Conservation (phyloP, 2,888 invertebrate species). For the Flabesymbios commensalis region DNA sequence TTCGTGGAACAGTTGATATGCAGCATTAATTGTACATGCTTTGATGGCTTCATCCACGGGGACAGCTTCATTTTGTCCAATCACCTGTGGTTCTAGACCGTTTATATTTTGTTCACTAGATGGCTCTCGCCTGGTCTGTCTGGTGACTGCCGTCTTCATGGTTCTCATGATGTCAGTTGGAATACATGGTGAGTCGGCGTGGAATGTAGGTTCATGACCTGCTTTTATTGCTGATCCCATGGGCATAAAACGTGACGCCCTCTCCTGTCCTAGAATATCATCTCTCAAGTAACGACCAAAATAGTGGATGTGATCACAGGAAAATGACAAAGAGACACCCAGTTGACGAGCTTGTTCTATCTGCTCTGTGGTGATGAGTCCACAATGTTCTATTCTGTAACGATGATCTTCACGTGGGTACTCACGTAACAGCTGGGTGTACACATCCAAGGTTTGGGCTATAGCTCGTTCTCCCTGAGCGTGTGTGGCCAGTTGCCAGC, state of each 20-base stretch:
- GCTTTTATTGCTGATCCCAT: not conserved
- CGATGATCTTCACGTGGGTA: not conserved
- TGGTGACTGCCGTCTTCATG: not conserved
- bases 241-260: not conserved
- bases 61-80: too few species aligned
- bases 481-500: not conserved
- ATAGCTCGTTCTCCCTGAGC: conserved; percentile 1
- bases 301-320: not conserved
- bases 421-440: not conserved
- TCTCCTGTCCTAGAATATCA: not conserved
- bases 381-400: not conserved
- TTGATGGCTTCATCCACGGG: too few species aligned
- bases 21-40: too few species aligned
- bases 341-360: not conserved
- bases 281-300: not conserved
- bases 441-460: not conserved
- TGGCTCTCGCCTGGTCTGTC: not conserved
- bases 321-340: not conserved
- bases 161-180: not conserved
- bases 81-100: too few species aligned
- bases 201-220: not conserved
- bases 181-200: not conserved
- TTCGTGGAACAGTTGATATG: too few species aligned
- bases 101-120: too few species aligned
- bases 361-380: not conserved